Evolutionary conservation across 2,797 vertebrate species (phyloP).

Genomic region (Gymnoscopelus braueri): DNA sequence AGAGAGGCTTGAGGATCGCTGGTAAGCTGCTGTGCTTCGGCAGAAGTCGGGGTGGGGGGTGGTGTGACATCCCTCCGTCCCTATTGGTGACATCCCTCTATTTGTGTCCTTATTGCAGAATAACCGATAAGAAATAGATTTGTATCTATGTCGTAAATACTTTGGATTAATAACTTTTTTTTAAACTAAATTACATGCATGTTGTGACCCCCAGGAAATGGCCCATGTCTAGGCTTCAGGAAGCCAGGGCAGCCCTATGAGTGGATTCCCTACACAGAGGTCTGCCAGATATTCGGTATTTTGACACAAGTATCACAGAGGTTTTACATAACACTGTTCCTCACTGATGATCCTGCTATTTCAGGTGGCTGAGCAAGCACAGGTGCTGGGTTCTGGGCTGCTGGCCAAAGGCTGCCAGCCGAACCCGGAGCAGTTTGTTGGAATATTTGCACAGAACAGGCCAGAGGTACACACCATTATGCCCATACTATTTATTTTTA

Average conservation of each 20-base stretch:
- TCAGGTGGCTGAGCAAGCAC: constrained; percentile 81
- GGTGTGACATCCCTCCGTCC: too few relatives aligned
- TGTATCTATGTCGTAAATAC: too few relatives aligned
- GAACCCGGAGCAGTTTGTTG: constrained; percentile 78
- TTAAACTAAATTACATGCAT: neutral
- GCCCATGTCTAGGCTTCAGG: constrained; percentile 82
- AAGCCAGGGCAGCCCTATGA: constrained; percentile 81
- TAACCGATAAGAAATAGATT: too few relatives aligned
- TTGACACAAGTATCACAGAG: neutral
- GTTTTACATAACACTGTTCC: neutral
- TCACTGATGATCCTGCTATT: constrained; percentile 13
- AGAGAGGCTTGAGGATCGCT: constrained; percentile 79
- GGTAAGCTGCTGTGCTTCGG: constrained; percentile 55
- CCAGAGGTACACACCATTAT: constrained; percentile 75
- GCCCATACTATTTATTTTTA: neutral
- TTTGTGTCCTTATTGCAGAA: too few relatives aligned
- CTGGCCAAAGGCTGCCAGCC: constrained; percentile 81
- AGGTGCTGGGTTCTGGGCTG: constrained; percentile 81
- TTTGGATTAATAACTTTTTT: too few relatives aligned
- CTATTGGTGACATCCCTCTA: too few relatives aligned
- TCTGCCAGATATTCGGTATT: constrained; percentile 35
- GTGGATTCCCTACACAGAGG: constrained; percentile 85
- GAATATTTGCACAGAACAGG: constrained; percentile 83
- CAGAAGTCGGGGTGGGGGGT: neutral
- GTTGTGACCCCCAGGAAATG: constrained; percentile 63